Percentiles rank a stretch among this genome's conserved stretches.
Conservation (phyloP, 2,113 vertebrate species). For the Gymnogyps californianus region DNA sequence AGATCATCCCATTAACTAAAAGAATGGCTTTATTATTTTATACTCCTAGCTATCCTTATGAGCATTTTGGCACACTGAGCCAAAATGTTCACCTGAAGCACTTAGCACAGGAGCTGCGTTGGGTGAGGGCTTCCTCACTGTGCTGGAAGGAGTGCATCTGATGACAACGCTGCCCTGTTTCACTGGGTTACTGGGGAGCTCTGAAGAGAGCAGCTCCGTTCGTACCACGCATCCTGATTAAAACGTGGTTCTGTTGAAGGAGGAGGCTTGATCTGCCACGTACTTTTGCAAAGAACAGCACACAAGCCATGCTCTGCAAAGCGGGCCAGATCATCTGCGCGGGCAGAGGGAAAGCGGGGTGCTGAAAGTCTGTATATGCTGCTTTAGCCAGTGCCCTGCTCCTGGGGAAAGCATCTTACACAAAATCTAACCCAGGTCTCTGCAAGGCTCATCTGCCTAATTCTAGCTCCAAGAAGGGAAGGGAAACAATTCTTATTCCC, state of each 20-base stretch:
- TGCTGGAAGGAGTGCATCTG: not conserved
- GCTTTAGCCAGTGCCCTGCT: not conserved
- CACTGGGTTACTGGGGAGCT: not conserved
- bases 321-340: rapidly evolving
- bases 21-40: not conserved
- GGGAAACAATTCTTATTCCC: not conserved
- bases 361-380: not conserved
- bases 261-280: not conserved
- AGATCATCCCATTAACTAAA: not conserved
- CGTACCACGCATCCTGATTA: not conserved
- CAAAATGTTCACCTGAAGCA: not conserved
- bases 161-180: not conserved
- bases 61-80: not conserved
- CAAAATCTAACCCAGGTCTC: not conserved
- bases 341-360: not conserved
- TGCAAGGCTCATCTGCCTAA: not conserved
- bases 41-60: not conserved
- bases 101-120: not conserved
- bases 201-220: not conserved
- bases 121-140: not conserved
- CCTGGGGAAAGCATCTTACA: not conserved
- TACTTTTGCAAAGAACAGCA: not conserved
- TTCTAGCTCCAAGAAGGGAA: not conserved
- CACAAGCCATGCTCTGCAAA: not conserved
- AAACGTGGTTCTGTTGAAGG: not conserved